Percentiles rank a stretch among this genome's conserved stretches.
These are phyloP conservation scores for Podotricha telesiphe DNA, from an alignment of 2,888 invertebrate species.

Conservation along the genomic window DNA sequence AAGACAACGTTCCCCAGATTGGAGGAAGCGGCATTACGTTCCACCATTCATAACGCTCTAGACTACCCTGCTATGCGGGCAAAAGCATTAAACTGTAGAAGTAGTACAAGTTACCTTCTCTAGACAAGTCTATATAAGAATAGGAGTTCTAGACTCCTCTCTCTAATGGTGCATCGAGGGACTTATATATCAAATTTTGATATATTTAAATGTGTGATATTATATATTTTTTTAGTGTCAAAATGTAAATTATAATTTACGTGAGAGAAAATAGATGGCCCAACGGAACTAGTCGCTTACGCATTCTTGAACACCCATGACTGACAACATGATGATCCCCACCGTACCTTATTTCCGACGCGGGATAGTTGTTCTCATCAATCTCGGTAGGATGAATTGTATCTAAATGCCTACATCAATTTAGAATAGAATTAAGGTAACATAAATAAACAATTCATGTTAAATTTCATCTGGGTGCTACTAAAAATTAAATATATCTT, in stretches of 20 bases:
- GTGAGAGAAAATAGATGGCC: constrained; percentile 12
- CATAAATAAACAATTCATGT: constrained; percentile 4
- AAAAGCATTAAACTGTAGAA: no score
- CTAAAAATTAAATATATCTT: not conserved
- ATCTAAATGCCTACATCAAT: constrained; percentile 28
- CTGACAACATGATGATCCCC: constrained; percentile 53
- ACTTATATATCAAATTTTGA: not conserved
- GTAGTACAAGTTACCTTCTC: no score
- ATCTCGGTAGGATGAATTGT: constrained; percentile 27
- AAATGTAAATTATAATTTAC: constrained; percentile 9
- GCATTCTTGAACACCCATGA: constrained; percentile 64
- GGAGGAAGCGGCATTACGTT: no score
- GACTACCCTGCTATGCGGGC: no score
- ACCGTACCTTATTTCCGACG: constrained; percentile 48
- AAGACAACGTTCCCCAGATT: no score
- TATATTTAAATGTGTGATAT: not conserved
- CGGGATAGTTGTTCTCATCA: constrained; percentile 39
- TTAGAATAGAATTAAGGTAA: constrained; percentile 23
- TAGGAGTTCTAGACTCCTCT: no score
- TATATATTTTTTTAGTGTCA: not conserved
- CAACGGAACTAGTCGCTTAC: constrained; percentile 63
- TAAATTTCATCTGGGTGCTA: not conserved
- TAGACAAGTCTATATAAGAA: no score
- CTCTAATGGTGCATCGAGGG: no score
- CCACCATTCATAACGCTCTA: no score